These are phyloP conservation scores for Tenualosa thibaudeaui DNA, from an alignment of 2,797 vertebrate genomes.

Conservation along the genomic window DNA sequence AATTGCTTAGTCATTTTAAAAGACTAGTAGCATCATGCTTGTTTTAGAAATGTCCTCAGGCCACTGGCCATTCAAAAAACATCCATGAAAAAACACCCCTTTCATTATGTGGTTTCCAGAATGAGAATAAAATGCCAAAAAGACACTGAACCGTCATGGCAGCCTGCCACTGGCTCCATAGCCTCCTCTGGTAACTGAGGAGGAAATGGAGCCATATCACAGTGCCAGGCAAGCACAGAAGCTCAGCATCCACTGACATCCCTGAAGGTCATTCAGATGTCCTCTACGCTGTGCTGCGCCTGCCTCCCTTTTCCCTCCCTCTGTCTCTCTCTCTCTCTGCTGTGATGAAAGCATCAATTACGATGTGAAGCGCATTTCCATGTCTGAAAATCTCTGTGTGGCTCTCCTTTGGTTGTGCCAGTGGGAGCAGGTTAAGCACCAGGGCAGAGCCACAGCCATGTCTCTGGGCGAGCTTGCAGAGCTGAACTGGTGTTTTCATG, in stretches of 20 bases:
- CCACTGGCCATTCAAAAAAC: constrained; percentile 4
- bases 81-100: not conserved
- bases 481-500: constrained; percentile 23
- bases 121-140: constrained; percentile 31
- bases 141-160: constrained; percentile 35
- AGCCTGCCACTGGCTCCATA: constrained; percentile 48
- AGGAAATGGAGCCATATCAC: constrained; percentile 33
- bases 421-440: not conserved
- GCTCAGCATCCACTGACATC: constrained; percentile 57
- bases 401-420: constrained; percentile 39
- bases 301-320: constrained; percentile 53
- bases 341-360: constrained; percentile 68
- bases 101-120: not conserved
- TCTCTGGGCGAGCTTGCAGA: constrained; percentile 24
- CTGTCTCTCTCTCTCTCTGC: constrained; percentile 28
- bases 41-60: not conserved
- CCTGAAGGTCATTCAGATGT: constrained; percentile 68
- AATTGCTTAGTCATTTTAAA: no score
- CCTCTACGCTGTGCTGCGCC: constrained; percentile 54
- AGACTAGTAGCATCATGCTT: not conserved
- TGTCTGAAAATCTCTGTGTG: constrained; percentile 55
- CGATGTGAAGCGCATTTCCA: constrained; percentile 61
- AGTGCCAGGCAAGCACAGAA: constrained; percentile 37
- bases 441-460: constrained; percentile 33
- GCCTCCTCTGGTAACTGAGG: constrained; percentile 42